These are phyloP conservation scores for Meandrina meandrites DNA, from an alignment of 92 coral and sea anemone species.

Conservation along the genomic window DNA sequence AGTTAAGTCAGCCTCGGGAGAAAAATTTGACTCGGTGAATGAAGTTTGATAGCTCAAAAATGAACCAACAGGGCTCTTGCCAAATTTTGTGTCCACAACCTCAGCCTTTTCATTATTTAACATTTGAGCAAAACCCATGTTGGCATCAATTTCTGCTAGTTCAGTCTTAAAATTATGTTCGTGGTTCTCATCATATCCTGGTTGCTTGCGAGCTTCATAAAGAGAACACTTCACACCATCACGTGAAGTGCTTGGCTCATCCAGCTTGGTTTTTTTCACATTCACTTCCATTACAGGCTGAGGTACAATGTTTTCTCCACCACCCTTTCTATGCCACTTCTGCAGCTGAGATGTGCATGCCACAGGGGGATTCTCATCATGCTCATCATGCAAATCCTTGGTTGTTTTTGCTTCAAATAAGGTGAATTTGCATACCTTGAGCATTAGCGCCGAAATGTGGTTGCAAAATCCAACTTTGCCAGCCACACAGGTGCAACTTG, in stretches of 20 bases:
- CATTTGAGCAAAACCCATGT: conserved; percentile 57
- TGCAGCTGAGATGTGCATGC: conserved; percentile 54
- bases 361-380: conserved; percentile 39
- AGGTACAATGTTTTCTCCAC: conserved; percentile 45
- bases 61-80: conserved; percentile 51
- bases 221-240: conserved; percentile 51
- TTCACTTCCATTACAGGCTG: conserved; percentile 49
- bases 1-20: conserved; percentile 25
- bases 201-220: conserved; percentile 58
- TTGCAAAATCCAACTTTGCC: conserved; percentile 59
- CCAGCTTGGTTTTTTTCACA: conserved; percentile 51
- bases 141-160: conserved; percentile 41
- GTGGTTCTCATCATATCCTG: neutral
- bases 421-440: conserved; percentile 51
- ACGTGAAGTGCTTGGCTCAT: conserved; percentile 3
- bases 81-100: conserved; percentile 48
- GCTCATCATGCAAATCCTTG: conserved; percentile 28
- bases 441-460: conserved; percentile 47
- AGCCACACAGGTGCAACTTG: conserved; percentile 58
- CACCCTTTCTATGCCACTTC: conserved; percentile 55
- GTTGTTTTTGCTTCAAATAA: conserved; percentile 41
- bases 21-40: conserved; percentile 44
- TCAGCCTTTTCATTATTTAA: neutral
- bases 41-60: conserved; percentile 39
- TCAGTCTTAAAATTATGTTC: conserved; percentile 23